Base-by-base conservation (phyloP, 2,113 vertebrate species). In the Calyptommatus sinebrachiatus region DNA sequence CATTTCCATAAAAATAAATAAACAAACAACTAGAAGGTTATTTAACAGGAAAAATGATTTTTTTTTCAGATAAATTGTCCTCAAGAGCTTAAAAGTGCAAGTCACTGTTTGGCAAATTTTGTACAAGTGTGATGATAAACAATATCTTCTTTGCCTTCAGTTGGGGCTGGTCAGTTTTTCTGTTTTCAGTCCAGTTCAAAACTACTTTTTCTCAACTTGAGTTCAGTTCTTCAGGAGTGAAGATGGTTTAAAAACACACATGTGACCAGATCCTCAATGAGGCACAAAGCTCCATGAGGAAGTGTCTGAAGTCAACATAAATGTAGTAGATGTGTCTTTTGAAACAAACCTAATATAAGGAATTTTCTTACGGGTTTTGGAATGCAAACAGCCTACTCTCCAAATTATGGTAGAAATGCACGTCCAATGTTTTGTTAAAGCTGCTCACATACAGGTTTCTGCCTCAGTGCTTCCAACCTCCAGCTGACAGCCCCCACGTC, bases 401-500 rank as follows among this genome's bases (percentile, higher is more conserved):
- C 22, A 57, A 46, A 72, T 41, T 14, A 35, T 48, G 20, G n/a
- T 29, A 28, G 48, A 46, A 21, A 67, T 41, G 9, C 22, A 61
- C 20, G 8, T 29, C 12, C 8, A 35, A 31, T 50, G 57, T 73
- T 73, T 69, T 46, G 20, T 69, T 35, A 21, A 46, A n/a, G 75
- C 70, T 60, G n/a, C n/a, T 46, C 69, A 28, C 46, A n/a, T 12
- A 28, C 5, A 75, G n/a, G 63, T 45, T 61, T 24, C 53, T 79
- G 45, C 45, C 41, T 63, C 68, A 41, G 35, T 63, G 57, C 79
- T 63, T 45, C 31, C 50, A 24, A 73, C 22, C n/a, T 78, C 50
- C 62, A 78, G 70, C 81, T 63, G 41, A 78, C 76, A 68, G n/a
- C 3, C 41, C 41, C 28, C 24, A 28, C 71, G 53, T 83, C 50